Evolutionary conservation across 2,888 invertebrate species (phyloP).

Genomic region (Plutella xylostella): DNA sequence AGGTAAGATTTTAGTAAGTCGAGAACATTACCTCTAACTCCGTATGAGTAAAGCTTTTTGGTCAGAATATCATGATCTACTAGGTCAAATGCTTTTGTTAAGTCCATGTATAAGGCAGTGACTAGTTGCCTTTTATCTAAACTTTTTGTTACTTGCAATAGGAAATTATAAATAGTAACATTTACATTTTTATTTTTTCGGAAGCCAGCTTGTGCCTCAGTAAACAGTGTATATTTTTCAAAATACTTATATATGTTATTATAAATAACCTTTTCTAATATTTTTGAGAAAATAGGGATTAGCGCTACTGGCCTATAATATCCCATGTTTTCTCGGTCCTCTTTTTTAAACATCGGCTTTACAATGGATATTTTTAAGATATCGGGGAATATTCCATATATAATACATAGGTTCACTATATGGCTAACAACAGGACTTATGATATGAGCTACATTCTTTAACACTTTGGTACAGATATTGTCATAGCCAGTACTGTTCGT

Average conservation of each 20-base stretch:
- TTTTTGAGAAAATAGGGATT: conserved; percentile 5
- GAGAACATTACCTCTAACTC: too few species aligned
- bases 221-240: neutral
- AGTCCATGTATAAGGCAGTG: neutral
- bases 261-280: conserved; percentile 5
- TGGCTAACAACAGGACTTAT: neutral
- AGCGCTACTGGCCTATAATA: conserved; percentile 8
- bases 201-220: neutral
- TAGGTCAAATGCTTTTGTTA: conserved; percentile 3
- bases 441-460: neutral
- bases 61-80: too few species aligned
- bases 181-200: neutral
- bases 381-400: conserved; percentile 4
- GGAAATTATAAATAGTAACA: neutral
- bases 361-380: conserved; percentile 5
- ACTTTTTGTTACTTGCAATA: neutral
- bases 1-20: too few species aligned
- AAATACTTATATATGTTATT: neutral
- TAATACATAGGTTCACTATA: conserved; percentile 4
- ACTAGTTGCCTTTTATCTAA: neutral
- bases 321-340: neutral
- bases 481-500: neutral
- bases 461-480: neutral
- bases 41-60: too few species aligned
- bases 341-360: conserved; percentile 7